Percentiles rank a stretch among this genome's conserved stretches.
Evolutionary conservation across 2,888 invertebrate genomes (phyloP).

Genomic region (Monoplex corrugatus): DNA sequence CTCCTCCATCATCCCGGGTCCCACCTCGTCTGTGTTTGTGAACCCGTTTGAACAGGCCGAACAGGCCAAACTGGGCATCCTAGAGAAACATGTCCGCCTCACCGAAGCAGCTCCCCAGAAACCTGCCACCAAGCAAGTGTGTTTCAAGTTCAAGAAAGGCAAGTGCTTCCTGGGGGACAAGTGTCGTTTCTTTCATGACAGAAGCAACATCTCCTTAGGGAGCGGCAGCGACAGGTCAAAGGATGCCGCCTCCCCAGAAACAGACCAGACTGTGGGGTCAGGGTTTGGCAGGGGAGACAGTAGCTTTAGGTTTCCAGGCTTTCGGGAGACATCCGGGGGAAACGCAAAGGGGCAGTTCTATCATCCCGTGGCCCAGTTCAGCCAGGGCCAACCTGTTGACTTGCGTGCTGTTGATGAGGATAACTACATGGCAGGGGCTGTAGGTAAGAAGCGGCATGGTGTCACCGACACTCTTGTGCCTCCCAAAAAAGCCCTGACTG

Average conservation of each 20-base stretch:
- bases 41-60: constrained; percentile 94
- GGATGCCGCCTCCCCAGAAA: constrained; percentile 14
- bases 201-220: constrained; percentile 48
- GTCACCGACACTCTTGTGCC: constrained; percentile 89
- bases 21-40: constrained; percentile 87
- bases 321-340: not conserved
- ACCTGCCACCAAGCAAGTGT: constrained; percentile 88
- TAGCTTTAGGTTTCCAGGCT: not conserved
- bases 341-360: constrained; percentile 43
- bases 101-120: constrained; percentile 85
- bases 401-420: constrained; percentile 69
- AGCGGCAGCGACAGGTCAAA: not conserved
- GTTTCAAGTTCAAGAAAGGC: constrained; percentile 96
- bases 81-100: constrained; percentile 97
- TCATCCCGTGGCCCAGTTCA: constrained; percentile 49
- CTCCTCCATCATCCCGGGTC: not conserved
- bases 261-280: not conserved
- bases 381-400: constrained; percentile 48
- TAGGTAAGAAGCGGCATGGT: constrained; percentile 89
- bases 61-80: constrained; percentile 90
- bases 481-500: constrained; percentile 91
- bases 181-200: constrained; percentile 92
- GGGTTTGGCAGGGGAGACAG: constrained; percentile 4
- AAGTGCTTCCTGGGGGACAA: constrained; percentile 94
- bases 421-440: constrained; percentile 82